These are phyloP conservation scores for Lagodon rhomboides DNA, from an alignment of 2,797 vertebrate species.

Conservation along the genomic window DNA sequence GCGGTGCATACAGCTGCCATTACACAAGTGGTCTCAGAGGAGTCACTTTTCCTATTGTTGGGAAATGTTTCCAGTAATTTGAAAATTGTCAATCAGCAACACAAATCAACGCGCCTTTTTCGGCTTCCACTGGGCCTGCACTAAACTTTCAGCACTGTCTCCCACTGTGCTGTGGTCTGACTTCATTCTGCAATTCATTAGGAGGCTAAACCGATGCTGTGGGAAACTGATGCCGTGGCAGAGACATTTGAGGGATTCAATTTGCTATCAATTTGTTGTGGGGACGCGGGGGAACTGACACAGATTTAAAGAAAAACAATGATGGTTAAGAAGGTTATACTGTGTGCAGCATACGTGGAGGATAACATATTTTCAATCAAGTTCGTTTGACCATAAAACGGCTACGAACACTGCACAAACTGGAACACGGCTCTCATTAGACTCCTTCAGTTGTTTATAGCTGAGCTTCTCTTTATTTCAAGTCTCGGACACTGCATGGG, in stretches of 20 bases:
- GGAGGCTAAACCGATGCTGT: constrained; percentile 23
- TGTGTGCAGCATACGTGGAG: constrained; percentile 40
- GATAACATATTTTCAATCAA: constrained; percentile 63
- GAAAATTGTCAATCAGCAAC: constrained; percentile 17
- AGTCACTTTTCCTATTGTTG: constrained; percentile 30
- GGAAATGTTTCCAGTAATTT: constrained; percentile 37
- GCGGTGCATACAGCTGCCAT: constrained; percentile 23
- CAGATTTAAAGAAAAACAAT: constrained; percentile 15
- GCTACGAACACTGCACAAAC: constrained; percentile 15
- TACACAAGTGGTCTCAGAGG: constrained; percentile 16
- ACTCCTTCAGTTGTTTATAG: constrained; percentile 30
- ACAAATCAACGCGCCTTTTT: constrained; percentile 36
- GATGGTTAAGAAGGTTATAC: neutral
- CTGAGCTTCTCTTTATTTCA: constrained; percentile 40
- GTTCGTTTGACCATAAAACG: constrained; percentile 55
- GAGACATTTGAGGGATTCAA: constrained; percentile 64
- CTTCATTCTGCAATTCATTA: constrained; percentile 31
- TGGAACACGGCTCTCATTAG: constrained; percentile 28
- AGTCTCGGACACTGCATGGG: constrained; percentile 37
- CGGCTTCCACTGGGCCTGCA: constrained; percentile 16
- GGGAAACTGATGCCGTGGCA: constrained; percentile 58
- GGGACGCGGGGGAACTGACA: constrained; percentile 16
- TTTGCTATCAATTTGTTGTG: constrained; percentile 19
- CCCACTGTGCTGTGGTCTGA: constrained; percentile 48
- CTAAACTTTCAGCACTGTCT: constrained; percentile 20